Evolutionary conservation across 2,888 invertebrate genomes (phyloP).

Genomic region (Germaria angustata): DNA sequence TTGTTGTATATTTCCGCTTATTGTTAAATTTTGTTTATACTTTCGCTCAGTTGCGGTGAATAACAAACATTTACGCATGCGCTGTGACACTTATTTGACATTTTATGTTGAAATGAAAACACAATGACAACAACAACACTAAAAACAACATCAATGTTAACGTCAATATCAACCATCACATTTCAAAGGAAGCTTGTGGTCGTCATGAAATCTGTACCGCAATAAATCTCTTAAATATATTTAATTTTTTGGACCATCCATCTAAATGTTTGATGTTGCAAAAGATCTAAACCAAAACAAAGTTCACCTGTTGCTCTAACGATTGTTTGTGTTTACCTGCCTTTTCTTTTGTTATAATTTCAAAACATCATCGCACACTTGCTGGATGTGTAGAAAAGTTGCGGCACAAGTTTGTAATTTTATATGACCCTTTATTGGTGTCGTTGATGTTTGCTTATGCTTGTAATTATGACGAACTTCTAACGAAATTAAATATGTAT

Average conservation of each 20-base stretch:
- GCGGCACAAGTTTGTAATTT: conserved; percentile 58
- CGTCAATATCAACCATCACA: conserved; percentile 36
- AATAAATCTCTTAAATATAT: conserved; percentile 59
- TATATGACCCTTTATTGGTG: conserved; percentile 47
- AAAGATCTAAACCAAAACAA: conserved; percentile 39
- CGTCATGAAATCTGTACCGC: conserved; percentile 53
- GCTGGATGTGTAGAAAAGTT: conserved; percentile 9
- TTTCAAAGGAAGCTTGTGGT: conserved; percentile 53
- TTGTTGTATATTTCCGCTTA: neutral
- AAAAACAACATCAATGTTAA: conserved; percentile 9
- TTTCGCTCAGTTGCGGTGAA: conserved; percentile 54
- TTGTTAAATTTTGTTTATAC: neutral
- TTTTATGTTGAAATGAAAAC: conserved; percentile 59
- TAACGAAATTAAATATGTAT: neutral
- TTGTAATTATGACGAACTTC: conserved; percentile 12
- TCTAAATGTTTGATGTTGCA: conserved; percentile 27
- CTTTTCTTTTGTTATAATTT: conserved; percentile 13
- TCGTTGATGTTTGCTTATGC: neutral
- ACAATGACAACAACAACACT: conserved; percentile 10
- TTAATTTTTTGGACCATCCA: conserved; percentile 24
- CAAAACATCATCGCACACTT: conserved; percentile 10
- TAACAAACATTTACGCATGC: conserved; percentile 66
- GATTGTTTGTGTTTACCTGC: conserved; percentile 8
- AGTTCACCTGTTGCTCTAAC: conserved; percentile 53
- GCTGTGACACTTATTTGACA: conserved; percentile 67